These are phyloP conservation scores for Sarcophaga variegata DNA, from an alignment of 2,888 invertebrate genomes.

Conservation along the genomic window DNA sequence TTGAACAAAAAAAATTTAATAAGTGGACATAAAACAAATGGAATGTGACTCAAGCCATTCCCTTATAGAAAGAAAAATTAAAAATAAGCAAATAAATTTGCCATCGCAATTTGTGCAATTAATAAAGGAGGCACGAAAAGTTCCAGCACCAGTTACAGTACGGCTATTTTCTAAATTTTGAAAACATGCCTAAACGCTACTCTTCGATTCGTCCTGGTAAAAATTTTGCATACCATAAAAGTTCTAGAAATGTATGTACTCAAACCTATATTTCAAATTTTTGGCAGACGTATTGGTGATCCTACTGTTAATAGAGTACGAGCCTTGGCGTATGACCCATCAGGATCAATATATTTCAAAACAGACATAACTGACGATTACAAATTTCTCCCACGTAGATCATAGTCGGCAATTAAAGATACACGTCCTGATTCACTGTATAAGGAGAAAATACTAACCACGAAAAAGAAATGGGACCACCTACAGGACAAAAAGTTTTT, in stretches of 20 bases:
- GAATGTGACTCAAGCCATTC: neutral
- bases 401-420: too few species aligned
- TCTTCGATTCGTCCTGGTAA: constrained; percentile 42
- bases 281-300: too few species aligned
- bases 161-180: constrained; percentile 37
- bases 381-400: too few species aligned
- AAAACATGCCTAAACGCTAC: constrained; percentile 31
- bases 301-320: too few species aligned
- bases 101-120: constrained; percentile 11
- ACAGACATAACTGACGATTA: too few species aligned
- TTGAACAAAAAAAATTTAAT: constrained; percentile 8
- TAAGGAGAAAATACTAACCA: too few species aligned
- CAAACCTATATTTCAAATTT: neutral
- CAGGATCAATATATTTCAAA: too few species aligned
- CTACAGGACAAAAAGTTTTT: too few species aligned
- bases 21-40: too few species aligned
- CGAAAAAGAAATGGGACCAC: too few species aligned
- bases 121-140: constrained; percentile 28
- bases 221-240: constrained; percentile 16
- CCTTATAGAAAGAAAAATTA: constrained; percentile 27
- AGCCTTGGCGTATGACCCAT: too few species aligned
- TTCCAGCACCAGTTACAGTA: constrained; percentile 23
- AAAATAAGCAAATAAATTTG: neutral
- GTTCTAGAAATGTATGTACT: constrained; percentile 11
- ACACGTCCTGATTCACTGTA: too few species aligned